Base-by-base conservation (phyloP, 2,888 invertebrate species). In the Conomelus anceps region DNA sequence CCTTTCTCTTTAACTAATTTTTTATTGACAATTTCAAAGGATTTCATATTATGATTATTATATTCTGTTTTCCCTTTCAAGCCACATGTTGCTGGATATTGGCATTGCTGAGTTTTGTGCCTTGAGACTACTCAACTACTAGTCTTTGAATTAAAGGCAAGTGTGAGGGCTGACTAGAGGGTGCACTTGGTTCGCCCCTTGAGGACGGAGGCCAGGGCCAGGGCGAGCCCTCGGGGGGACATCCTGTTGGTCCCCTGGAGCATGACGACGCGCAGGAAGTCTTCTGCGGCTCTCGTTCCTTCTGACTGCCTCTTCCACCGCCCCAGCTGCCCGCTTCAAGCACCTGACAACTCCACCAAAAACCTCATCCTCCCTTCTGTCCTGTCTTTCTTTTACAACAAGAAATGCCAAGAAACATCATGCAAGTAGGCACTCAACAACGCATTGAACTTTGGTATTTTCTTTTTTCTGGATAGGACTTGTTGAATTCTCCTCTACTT, bases 231-330 rank as follows among this genome's bases (percentile, higher is more conserved):
- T 63, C 63, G n/a, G 63, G 63, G 63, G 86, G 26, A 86, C 86
- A 86, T 86, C 86, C 86, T 86, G 86, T 26, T 4, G 23, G 22
- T 3, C 22, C 29, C 86, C 22, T 86, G 26, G 86, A 86, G 26
- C 86, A 86, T 86, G 86, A 86, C 86, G 86, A 23, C 86, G 3
- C 86, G 86, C 86, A 86, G 86, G 86, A 86, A 86, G 86, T 86
- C 86, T 86, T 86, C 86, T 29, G 86, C 86, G 86, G 86, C 86
- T 86, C 86, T 22, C 86, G 86, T 86, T 86, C 86, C 86, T 86
- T 0, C 1, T 29, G 26, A 86, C 23, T 86, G 86, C 23, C 26
- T 86, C 29, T 22, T 24, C 13, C 24, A 23, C 86, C 63, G 34
- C 34, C 13, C 7, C 63, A 9, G 63, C 63, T 63, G 63, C n/a